Evolutionary conservation across 64 coral and sea anemone genomes (phyloP), one percentile per base, ranked within the genome.

Genomic region (Stylophora pistillata): DNA sequence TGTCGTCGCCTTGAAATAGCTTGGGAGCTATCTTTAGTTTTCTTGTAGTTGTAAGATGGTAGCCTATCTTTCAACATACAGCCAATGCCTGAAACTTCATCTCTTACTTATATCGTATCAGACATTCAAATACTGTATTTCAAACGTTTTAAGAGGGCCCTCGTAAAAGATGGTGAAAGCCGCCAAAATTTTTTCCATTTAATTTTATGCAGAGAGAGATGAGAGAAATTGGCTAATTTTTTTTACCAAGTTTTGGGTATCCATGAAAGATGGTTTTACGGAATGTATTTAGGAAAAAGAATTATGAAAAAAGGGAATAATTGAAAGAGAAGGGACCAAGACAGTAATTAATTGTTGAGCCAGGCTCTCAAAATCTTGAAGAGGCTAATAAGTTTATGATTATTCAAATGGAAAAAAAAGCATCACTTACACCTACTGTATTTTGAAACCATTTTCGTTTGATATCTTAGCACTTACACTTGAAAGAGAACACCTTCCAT

Each of bases 1-100:
- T 69, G 80, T 84, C 80, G 80, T 84, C 80, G 61, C 60, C 33
- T 82, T 4, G 31, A 47, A 23, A 34, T 76, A 52, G 18, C 59
- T 13, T 69, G 68, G 1, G 0, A n/a, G 53, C 18, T 64, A 37
- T 81, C 31, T 63, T 63, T 66, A n/a, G 58, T 12, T 18, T 75
- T 59, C 28, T n/a, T 59, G 10, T 17, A 28, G 13, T 4, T 64
- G 53, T 13, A 26, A 64, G 18, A 63, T 68, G 60, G 33, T 58
- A 61, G 30, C 16, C 33, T 15, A 23, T 41, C 27, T 28, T 53
- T 53, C 37, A 30, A 30, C 78, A 20, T 34, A n/a, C 15, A 34
- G 30, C 13, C 29, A 63, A 37, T 13, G 53, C 69, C 62, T 84
- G 47, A 69, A 26, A 84, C 69, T 32, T 66, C 63, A 23, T 64